A percentile compares a stretch with the other conserved stretches of the same genome.
Conservation (phyloP, 92 coral and sea anemone species). For the Siderastrea siderea region DNA sequence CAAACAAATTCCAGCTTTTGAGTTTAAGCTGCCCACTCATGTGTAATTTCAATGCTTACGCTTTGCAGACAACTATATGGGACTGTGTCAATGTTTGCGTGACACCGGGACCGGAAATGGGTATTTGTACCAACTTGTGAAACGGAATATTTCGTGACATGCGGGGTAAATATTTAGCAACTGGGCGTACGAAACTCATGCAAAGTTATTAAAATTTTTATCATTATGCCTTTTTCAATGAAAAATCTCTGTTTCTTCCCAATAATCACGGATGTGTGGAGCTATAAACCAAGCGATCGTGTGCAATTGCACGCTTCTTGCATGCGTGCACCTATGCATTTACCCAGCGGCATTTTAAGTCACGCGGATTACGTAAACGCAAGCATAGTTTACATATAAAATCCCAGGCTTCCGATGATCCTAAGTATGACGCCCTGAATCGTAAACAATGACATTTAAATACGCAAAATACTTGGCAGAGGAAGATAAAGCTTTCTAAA, state of each 20-base stretch:
- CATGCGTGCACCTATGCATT: not conserved
- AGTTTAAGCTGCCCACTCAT: no score
- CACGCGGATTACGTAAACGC: not conserved
- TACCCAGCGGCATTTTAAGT: not conserved
- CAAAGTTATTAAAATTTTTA: not conserved
- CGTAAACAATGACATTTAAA: not conserved
- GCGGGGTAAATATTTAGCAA: not conserved
- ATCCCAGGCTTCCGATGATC: not conserved
- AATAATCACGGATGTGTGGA: not conserved
- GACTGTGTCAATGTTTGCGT: slow-evolving; percentile 8
- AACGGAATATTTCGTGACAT: not conserved
- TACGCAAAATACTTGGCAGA: not conserved
- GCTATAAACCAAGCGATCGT: not conserved
- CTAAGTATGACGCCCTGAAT: not conserved
- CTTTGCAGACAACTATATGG: not conserved
- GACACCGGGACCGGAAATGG: slow-evolving; percentile 37
- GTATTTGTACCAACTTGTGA: no score
- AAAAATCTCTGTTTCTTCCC: not conserved
- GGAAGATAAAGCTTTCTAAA: not conserved
- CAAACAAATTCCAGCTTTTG: no score
- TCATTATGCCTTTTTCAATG: not conserved
- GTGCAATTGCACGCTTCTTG: not conserved
- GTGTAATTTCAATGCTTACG: no score
- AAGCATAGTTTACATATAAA: not conserved
- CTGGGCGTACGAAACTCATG: not conserved